Evolutionary conservation across 2,797 vertebrate species (phyloP), one percentile per base, ranked within the genome.

Genomic region (Potorous gilbertii): DNA sequence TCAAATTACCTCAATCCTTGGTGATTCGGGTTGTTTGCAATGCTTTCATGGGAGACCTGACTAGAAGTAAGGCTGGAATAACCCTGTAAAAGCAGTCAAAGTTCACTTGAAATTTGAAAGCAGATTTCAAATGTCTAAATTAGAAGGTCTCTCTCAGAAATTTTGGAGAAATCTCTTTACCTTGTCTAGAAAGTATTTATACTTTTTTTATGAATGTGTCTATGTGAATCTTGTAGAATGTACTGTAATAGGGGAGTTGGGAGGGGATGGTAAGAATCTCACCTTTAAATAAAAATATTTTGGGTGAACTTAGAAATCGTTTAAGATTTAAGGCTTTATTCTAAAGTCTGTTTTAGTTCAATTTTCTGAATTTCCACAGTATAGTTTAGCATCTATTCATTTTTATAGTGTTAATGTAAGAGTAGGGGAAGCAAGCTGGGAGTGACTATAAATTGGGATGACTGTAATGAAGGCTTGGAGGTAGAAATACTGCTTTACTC

Each of bases 41-140:
- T 91, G 89, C 40, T 55, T 4, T 21, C 28, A 40, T 16, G 16
- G 21, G 91, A n/a, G 4, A 0, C 87, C 94, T 92, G 21, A 91
- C 74, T 92, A 55, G 55, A 95, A 74, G 12, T 12, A 90, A 31
- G 93, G 56, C 14, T 91, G 55, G 27, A 91, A 91, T 56, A 57
- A 96, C 18, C 11, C 0, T 55, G 95, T 56, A 92, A 89, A 93
- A 66, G 24, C 54, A n/a, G 94, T 93, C 46, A 94, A 94, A 96
- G 28, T 91, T 18, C 56, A 92, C 13, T 24, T 90, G 57, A 96
- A 55, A 34, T 93, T 94, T 59, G 92, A 87, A n/a, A 66, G 31
- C 21, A 93, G 93, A 18, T 91, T 28, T 34, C 81, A 93, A 96
- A 92, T 34, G 54, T 54, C 90, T 87, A 40, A 90, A 54, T 18